Conservation (phyloP, 53 echinoderm and acorn worm species). For the Holothuria leucospilota region DNA sequence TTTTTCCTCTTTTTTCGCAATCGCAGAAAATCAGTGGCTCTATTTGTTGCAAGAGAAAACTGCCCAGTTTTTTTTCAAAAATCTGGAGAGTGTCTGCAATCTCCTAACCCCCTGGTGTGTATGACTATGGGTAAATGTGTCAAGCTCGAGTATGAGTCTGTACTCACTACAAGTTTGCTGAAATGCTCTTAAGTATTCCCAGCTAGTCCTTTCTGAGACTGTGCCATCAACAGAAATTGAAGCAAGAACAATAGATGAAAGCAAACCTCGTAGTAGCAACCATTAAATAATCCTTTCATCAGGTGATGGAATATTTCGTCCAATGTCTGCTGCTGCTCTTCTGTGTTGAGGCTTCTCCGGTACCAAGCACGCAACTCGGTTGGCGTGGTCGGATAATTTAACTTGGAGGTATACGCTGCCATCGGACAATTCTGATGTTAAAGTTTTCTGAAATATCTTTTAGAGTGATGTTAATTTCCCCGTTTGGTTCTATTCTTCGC, state of each 20-base stretch:
- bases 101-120: too few relatives aligned
- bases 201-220: too few relatives aligned
- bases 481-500: too few relatives aligned
- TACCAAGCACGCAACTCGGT: slow-evolving; percentile 24
- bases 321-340: slow-evolving; percentile 77
- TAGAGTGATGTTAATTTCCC: background rate
- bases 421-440: background rate
- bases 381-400: slow-evolving; percentile 22
- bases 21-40: too few relatives aligned
- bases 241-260: background rate
- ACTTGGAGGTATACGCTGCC: background rate
- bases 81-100: too few relatives aligned
- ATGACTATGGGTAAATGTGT: too few relatives aligned
- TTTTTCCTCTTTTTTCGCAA: too few relatives aligned
- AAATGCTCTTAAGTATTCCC: too few relatives aligned
- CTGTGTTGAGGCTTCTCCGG: slow-evolving; percentile 1
- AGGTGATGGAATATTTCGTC: slow-evolving; percentile 86
- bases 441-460: background rate
- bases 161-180: too few relatives aligned
- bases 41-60: too few relatives aligned
- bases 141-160: too few relatives aligned
- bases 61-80: too few relatives aligned
- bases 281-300: slow-evolving; percentile 79
- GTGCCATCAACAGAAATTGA: background rate
- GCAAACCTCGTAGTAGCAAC: slow-evolving; percentile 91